Percentiles rank a stretch among this genome's conserved stretches.
phyloP scores from a whole-genome alignment of 2,797 vertebrate genomes.

The Periophthalmus magnuspinnatus region DNA sequence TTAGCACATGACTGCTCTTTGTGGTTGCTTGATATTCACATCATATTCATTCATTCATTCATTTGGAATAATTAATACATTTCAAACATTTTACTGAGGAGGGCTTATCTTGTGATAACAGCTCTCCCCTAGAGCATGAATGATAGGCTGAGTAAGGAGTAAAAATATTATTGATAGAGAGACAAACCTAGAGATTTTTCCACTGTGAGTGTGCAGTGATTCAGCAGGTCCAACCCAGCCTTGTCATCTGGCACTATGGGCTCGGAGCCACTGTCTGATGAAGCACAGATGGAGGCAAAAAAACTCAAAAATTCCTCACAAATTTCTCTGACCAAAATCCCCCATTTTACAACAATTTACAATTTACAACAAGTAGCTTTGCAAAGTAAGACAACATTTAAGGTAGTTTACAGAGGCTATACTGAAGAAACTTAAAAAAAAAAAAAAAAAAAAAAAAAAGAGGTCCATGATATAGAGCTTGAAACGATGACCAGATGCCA shows the following conservation, averaged over 20 bases:
- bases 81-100: neutral
- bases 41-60: neutral
- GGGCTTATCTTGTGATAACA: neutral
- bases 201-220: conserved; percentile 54
- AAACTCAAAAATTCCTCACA: conserved; percentile 46
- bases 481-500: conserved; percentile 5
- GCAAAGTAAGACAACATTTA: conserved; percentile 1
- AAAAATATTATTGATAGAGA: conserved; percentile 26
- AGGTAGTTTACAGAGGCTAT: neutral
- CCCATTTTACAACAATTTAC: conserved; percentile 18
- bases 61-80: neutral
- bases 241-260: conserved; percentile 64
- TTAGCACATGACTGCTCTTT: neutral
- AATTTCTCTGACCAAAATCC: conserved; percentile 35
- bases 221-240: conserved; percentile 65
- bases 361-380: conserved; percentile 1
- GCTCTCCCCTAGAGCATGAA: neutral
- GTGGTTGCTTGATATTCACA: neutral
- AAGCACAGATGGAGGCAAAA: conserved; percentile 61
- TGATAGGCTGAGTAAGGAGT: conserved; percentile 15
- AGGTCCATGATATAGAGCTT: neutral
- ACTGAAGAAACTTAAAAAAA: too few species aligned
- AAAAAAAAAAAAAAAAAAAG: neutral
- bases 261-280: conserved; percentile 54
- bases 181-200: conserved; percentile 40